Conservation (phyloP, 2,888 invertebrate species). For the Thereva unica region DNA sequence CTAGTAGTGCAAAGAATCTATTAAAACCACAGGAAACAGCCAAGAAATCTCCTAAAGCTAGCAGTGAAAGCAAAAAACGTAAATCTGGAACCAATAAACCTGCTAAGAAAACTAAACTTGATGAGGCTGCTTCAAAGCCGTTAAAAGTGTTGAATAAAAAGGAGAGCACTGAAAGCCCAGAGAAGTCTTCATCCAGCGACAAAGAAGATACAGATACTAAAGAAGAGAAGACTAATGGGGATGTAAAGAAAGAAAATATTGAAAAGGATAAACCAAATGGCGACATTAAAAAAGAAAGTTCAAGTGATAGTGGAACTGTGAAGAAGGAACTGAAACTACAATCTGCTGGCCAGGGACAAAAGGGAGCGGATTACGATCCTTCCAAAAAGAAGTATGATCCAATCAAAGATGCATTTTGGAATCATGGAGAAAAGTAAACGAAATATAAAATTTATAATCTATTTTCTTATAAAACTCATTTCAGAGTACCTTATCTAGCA, state of each 20-base stretch:
- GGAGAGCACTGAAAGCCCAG: background rate
- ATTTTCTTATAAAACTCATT: slow-evolving; percentile 43
- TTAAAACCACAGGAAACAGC: background rate
- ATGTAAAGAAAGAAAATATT: background rate
- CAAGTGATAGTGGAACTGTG: slow-evolving; percentile 16
- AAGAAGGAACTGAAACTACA: slow-evolving; percentile 45
- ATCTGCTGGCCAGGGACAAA: slow-evolving; percentile 45
- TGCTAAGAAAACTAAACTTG: background rate
- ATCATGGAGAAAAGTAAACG: slow-evolving; percentile 67
- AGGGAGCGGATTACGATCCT: slow-evolving; percentile 69
- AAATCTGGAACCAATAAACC: background rate
- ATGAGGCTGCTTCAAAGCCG: background rate
- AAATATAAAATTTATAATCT: slow-evolving; percentile 22
- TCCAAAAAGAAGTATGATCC: slow-evolving; percentile 76
- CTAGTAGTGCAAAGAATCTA: background rate
- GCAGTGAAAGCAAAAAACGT: background rate
- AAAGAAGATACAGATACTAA: slow-evolving; percentile 2
- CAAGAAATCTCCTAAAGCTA: background rate
- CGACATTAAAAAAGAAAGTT: background rate
- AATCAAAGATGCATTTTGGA: slow-evolving; percentile 82
- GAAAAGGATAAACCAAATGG: background rate
- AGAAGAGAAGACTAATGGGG: background rate
- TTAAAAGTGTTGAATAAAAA: background rate
- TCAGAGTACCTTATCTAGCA: slow-evolving; percentile 89
- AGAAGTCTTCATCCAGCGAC: slow-evolving; percentile 14